phyloP scores from a whole-genome alignment of 2,888 invertebrate species.

The Eristalis arbustorum region DNA sequence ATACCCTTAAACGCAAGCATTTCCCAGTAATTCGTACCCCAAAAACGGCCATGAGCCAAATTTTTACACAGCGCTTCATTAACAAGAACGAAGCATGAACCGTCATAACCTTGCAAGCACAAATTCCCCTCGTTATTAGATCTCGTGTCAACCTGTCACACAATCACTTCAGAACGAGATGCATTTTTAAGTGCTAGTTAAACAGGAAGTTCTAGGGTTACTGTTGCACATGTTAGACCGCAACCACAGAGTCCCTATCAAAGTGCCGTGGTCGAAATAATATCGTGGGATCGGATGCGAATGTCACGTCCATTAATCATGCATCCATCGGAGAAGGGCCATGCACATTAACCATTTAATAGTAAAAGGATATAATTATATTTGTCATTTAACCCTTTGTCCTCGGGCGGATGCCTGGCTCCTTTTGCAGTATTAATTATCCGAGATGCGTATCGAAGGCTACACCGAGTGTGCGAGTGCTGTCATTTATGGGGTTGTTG shows the following conservation, averaged over 20 bases:
- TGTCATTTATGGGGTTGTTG: slow-evolving; percentile 5
- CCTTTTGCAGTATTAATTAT: slow-evolving; percentile 63
- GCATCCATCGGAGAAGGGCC: slow-evolving; percentile 21
- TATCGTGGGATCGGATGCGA: slow-evolving; percentile 51
- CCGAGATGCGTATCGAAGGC: slow-evolving; percentile 40
- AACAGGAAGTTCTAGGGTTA: slow-evolving; percentile 28
- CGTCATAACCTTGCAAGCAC: not conserved
- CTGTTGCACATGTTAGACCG: slow-evolving; percentile 5
- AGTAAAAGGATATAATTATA: slow-evolving; percentile 67
- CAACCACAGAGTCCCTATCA: slow-evolving; percentile 33
- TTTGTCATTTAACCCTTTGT: slow-evolving; percentile 68
- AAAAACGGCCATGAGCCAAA: too few relatives aligned
- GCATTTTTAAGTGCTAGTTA: not conserved
- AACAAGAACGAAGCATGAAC: too few relatives aligned
- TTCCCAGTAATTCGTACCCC: too few relatives aligned
- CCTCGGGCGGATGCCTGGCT: not conserved
- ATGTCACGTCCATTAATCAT: slow-evolving; percentile 55
- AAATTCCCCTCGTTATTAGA: not conserved
- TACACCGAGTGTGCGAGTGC: not conserved
- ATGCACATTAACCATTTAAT: slow-evolving; percentile 61
- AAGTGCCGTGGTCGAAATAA: slow-evolving; percentile 43
- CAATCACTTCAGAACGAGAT: not conserved
- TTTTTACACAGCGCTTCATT: too few relatives aligned
- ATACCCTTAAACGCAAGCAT: too few relatives aligned
- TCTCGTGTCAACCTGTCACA: not conserved